phyloP scores from a whole-genome alignment of 53 echinoderm and acorn worm species.

The Henricia sp. region DNA sequence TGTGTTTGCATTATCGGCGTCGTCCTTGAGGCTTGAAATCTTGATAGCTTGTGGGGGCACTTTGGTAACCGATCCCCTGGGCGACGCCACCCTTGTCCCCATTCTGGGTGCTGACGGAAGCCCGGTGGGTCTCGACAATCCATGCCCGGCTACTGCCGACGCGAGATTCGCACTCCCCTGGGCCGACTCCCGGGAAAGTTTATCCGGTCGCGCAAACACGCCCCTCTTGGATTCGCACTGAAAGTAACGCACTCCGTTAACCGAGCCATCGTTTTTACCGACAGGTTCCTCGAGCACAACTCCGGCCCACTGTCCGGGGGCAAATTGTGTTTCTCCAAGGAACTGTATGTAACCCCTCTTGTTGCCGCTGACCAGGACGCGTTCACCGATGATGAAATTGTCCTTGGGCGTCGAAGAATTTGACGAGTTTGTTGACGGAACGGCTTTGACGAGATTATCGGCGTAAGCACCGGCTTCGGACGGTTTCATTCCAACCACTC shows the following conservation, averaged over 20 bases:
- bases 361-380: slow-evolving; percentile 69
- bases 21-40: slow-evolving; percentile 48
- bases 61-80: slow-evolving; percentile 76
- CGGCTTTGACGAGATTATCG: slow-evolving; percentile 71
- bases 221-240: slow-evolving; percentile 72
- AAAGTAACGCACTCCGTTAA: slow-evolving; percentile 75
- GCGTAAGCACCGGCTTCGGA: slow-evolving; percentile 87
- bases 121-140: slow-evolving; percentile 76
- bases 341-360: slow-evolving; percentile 76
- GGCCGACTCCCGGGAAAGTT: slow-evolving; percentile 79
- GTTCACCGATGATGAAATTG: slow-evolving; percentile 77
- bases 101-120: slow-evolving; percentile 92
- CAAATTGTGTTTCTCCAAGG: slow-evolving; percentile 79
- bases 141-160: slow-evolving; percentile 53
- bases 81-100: slow-evolving; percentile 91
- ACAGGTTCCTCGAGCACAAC: slow-evolving; percentile 82
- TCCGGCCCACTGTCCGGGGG: slow-evolving; percentile 79
- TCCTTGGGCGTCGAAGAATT: slow-evolving; percentile 68
- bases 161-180: slow-evolving; percentile 67
- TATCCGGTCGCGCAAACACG: slow-evolving; percentile 79
- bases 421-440: slow-evolving; percentile 34
- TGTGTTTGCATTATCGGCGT: slow-evolving; percentile 77
- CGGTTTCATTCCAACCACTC: slow-evolving; percentile 90
- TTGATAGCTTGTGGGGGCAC: slow-evolving; percentile 48
- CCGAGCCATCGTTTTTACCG: slow-evolving; percentile 81